phyloP scores from a whole-genome alignment of 2,113 vertebrate genomes.

The Alectura lathami region DNA sequence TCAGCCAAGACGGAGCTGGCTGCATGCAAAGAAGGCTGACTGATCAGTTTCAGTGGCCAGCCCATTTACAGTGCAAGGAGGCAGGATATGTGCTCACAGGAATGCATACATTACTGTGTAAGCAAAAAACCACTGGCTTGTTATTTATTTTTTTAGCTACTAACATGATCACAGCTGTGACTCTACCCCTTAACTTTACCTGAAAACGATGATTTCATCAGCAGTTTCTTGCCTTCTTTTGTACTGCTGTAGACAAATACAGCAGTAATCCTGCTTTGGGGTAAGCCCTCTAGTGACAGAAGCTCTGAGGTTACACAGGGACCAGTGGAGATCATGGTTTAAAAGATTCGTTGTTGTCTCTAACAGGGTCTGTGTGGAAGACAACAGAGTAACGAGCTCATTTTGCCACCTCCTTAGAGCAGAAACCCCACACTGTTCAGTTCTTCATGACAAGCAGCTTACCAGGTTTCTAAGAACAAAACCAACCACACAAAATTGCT shows the following conservation, averaged over 20 bases:
- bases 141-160: not conserved
- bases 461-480: conserved; percentile 4
- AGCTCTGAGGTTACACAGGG: conserved; percentile 90
- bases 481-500: conserved; percentile 3
- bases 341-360: conserved; percentile 94
- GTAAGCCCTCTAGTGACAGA: conserved; percentile 90
- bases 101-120: not conserved
- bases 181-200: conserved; percentile 73
- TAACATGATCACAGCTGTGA: not conserved
- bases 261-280: conserved; percentile 93
- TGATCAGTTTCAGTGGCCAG: not conserved
- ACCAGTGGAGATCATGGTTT: conserved; percentile 98
- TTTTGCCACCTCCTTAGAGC: not conserved
- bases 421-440: not conserved
- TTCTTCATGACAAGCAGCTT: not conserved
- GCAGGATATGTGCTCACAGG: not conserved
- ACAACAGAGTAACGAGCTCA: not conserved
- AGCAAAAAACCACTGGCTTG: not conserved
- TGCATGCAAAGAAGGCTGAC: not conserved
- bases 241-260: conserved; percentile 95
- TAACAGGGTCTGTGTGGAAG: conserved; percentile 84
- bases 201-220: conserved; percentile 95
- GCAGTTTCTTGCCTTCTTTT: conserved; percentile 87
- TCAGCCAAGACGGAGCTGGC: not conserved
- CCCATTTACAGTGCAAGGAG: not conserved